phyloP scores from a whole-genome alignment of 2,113 vertebrate genomes.

The Myocastor coypus region DNA sequence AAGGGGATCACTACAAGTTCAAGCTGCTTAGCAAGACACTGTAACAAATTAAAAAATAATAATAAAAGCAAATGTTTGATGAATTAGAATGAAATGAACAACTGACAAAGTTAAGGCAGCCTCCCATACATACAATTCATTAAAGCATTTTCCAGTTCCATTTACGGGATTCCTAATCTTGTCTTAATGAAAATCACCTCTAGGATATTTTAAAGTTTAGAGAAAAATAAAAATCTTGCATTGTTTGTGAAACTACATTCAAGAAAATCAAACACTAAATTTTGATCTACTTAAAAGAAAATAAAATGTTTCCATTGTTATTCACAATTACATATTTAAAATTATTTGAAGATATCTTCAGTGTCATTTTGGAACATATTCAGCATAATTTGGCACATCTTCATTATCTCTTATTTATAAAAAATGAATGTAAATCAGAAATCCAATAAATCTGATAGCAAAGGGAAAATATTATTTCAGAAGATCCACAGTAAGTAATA shows the following conservation, averaged over 20 bases:
- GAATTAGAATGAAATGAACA: neutral
- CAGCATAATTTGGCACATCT: neutral
- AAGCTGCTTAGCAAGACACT: no score
- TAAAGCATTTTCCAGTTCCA: neutral
- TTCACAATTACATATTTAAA: neutral
- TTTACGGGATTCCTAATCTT: neutral
- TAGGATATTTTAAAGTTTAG: neutral
- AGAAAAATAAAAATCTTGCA: neutral
- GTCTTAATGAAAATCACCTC: neutral
- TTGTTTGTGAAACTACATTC: neutral
- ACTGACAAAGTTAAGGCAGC: neutral
- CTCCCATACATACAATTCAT: neutral
- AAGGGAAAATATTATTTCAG: neutral
- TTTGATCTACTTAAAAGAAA: neutral
- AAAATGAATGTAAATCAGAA: slow-evolving; percentile 51
- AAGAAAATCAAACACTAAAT: neutral
- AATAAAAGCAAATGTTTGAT: neutral
- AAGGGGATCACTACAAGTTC: no score
- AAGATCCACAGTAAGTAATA: neutral
- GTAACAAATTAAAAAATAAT: no score
- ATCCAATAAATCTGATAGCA: slow-evolving; percentile 53
- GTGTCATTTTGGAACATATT: slow-evolving; percentile 41
- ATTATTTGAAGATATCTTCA: slow-evolving; percentile 45
- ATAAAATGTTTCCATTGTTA: neutral
- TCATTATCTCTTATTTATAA: slow-evolving; percentile 13